Evolutionary conservation across 1,140 invertebrate species (phyloP), one percentile per base, ranked within the genome.

Genomic region (Heterodera schachtii): DNA sequence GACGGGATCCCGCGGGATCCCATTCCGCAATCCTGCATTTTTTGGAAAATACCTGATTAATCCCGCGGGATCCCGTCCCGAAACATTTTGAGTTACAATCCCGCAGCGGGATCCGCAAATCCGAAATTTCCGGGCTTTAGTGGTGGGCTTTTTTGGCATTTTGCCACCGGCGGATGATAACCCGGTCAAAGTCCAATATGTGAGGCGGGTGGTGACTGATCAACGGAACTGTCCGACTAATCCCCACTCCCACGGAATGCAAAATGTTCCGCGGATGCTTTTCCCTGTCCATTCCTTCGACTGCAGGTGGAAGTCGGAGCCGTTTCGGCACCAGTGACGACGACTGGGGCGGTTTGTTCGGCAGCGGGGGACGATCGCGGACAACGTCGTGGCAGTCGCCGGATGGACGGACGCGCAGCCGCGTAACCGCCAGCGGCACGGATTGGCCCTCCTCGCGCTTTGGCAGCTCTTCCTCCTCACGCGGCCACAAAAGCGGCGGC

Each of bases 101-200:
- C n/a, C n/a, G n/a, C n/a, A n/a, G n/a, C n/a, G n/a, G n/a, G n/a
- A n/a, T n/a, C n/a, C n/a, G n/a, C n/a, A n/a, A n/a, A n/a, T n/a
- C n/a, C n/a, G n/a, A n/a, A 76, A 76, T 74, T 82, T 81, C 75
- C 83, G 83, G n/a, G 83, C 11, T 49, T 31, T 31, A 70, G 71
- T 9, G 43, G 69, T 49, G 47, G n/a, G n/a, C n/a, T n/a, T n/a
- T n/a, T n/a, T n/a, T n/a, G n/a, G n/a, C n/a, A n/a, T n/a, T n/a
- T n/a, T n/a, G n/a, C n/a, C n/a, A n/a, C n/a, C n/a, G n/a, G n/a
- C n/a, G n/a, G n/a, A n/a, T n/a, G n/a, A n/a, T n/a, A n/a, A n/a
- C n/a, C n/a, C n/a, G n/a, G n/a, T n/a, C n/a, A 5, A 69, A 69
- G 41, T 3, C 41, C 67, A 8, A n/a, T 69, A 0, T 69, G 67